These are phyloP conservation scores for Lasioglossum zephyrum DNA, from an alignment of 2,888 invertebrate species.

Conservation along the genomic window DNA sequence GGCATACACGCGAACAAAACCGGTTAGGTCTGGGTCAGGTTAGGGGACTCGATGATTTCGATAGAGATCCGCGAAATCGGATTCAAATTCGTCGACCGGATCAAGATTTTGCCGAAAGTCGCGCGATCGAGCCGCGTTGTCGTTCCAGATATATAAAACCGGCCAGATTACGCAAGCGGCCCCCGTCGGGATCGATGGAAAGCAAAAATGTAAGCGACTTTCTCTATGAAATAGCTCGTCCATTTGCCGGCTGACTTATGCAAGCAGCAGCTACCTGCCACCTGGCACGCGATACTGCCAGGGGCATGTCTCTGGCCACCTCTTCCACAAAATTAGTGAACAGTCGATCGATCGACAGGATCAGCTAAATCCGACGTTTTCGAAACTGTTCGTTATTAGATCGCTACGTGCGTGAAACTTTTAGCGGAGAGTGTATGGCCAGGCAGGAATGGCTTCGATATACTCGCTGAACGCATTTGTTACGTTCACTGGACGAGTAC, in stretches of 20 bases:
- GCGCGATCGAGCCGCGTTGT: constrained; percentile 52
- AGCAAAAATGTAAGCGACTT: constrained; percentile 82
- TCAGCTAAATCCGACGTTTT: background rate
- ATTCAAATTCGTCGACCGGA: constrained; percentile 3
- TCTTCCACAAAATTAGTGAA: background rate
- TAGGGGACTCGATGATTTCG: background rate
- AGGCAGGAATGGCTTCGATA: background rate
- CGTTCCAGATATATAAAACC: constrained; percentile 73
- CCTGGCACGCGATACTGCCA: constrained; percentile 69
- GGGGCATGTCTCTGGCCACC: constrained; percentile 37
- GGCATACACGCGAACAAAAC: background rate
- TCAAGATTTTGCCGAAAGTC: constrained; percentile 48
- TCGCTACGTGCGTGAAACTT: background rate
- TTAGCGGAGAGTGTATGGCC: background rate
- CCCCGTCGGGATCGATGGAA: constrained; percentile 78
- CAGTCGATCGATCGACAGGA: background rate
- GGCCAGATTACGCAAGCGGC: constrained; percentile 72
- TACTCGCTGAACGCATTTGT: background rate
- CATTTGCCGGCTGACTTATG: constrained; percentile 78
- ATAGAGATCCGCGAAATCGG: background rate
- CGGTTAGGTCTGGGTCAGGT: background rate
- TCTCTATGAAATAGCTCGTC: constrained; percentile 83
- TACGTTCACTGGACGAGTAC: background rate
- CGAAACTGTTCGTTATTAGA: background rate
- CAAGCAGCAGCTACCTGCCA: constrained; percentile 75